Conservation (phyloP, 2,797 vertebrate species). For the Sebastolobus alascanus region DNA sequence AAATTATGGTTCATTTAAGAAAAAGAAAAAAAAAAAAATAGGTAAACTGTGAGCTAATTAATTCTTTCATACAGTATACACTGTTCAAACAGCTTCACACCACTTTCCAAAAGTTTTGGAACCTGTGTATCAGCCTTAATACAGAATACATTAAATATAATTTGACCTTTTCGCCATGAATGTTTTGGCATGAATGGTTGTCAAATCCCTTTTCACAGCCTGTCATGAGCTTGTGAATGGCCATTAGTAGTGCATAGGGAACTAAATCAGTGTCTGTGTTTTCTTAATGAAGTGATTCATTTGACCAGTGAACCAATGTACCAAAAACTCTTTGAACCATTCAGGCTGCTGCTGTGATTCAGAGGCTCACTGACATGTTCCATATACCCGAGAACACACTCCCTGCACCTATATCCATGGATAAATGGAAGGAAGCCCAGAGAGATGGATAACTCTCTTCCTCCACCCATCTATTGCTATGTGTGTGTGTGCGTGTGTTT, state of each 20-base stretch:
- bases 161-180: neutral
- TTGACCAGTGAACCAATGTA: neutral
- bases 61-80: neutral
- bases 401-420: neutral
- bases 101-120: neutral
- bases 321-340: neutral
- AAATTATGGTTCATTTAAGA: constrained; percentile 21
- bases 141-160: neutral
- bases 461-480: neutral
- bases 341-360: neutral
- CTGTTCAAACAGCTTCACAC: neutral
- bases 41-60: constrained; percentile 7
- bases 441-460: constrained; percentile 10
- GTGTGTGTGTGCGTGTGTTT: neutral
- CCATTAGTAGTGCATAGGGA: neutral
- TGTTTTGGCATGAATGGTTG: constrained; percentile 8
- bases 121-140: neutral
- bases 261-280: neutral
- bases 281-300: neutral
- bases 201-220: neutral
- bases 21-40: neutral
- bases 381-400: neutral
- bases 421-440: constrained; percentile 1
- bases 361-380: neutral
- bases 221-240: neutral